A percentile compares a stretch with the other conserved stretches of the same genome.
phyloP scores from a whole-genome alignment of 1,140 invertebrate genomes.

The Monochamus saltuarius region DNA sequence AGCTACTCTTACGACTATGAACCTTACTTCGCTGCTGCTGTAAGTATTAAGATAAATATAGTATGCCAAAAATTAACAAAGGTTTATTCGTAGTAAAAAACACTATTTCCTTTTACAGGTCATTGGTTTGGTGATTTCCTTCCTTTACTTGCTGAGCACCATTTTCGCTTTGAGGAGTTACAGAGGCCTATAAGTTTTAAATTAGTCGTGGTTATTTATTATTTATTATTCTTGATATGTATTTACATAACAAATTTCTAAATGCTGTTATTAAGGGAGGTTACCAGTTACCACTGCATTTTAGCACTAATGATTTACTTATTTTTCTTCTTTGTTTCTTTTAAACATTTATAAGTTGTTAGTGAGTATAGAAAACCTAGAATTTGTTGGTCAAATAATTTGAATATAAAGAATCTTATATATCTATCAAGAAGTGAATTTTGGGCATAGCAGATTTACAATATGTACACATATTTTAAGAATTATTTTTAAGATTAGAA shows the following conservation, averaged over 20 bases:
- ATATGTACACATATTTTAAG: no score
- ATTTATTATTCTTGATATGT: slow-evolving; percentile 5
- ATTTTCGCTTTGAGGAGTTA: slow-evolving; percentile 71
- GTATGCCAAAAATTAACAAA: no score
- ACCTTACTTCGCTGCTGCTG: slow-evolving; percentile 64
- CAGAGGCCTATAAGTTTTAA: slow-evolving; percentile 59
- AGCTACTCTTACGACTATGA: slow-evolving; percentile 57
- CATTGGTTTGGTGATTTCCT: slow-evolving; percentile 69
- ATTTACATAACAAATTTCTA: no score
- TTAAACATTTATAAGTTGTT: neutral
- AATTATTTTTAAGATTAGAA: no score
- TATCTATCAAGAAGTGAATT: no score
- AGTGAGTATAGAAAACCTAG: neutral
- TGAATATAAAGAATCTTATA: no score
- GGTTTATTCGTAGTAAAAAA: slow-evolving; percentile 2
- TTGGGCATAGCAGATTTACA: no score
- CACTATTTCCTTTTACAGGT: slow-evolving; percentile 60
- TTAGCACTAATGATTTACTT: neutral
- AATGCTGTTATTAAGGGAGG: no score
- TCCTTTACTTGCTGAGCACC: slow-evolving; percentile 72
- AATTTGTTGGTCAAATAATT: neutral
- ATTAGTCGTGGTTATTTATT: slow-evolving; percentile 10
- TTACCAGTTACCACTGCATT: no score
- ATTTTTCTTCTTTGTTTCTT: neutral
- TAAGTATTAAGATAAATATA: slow-evolving; percentile 54